These are phyloP conservation scores for Aleiodes alternator DNA, from an alignment of 2,888 invertebrate species.

Conservation along the genomic window DNA sequence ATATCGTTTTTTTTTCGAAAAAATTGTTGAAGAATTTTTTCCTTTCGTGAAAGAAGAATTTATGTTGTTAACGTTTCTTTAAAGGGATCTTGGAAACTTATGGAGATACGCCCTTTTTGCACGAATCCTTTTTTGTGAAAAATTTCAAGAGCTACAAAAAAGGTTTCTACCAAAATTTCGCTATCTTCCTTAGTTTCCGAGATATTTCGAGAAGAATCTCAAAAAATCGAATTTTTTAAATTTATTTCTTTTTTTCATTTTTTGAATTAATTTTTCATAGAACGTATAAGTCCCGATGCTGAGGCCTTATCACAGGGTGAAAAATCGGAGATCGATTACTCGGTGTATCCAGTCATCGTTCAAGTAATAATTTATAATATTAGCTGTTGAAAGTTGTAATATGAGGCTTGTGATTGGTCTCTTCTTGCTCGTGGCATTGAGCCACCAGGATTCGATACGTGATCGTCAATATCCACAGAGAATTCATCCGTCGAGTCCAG, in stretches of 20 bases:
- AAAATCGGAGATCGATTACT: constrained; percentile 39
- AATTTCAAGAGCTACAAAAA: too few species aligned
- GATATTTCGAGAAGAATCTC: too few species aligned
- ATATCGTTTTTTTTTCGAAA: too few species aligned
- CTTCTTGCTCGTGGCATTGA: constrained; percentile 32
- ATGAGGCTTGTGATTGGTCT: constrained; percentile 15
- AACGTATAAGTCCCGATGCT: constrained; percentile 38
- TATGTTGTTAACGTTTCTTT: too few species aligned
- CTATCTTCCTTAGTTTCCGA: too few species aligned
- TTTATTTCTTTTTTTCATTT: constrained; percentile 15
- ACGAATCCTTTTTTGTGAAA: too few species aligned
- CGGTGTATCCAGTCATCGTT: constrained; percentile 34
- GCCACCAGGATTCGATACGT: constrained; percentile 34
- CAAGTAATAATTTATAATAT: neutral
- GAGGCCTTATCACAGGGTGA: constrained; percentile 21
- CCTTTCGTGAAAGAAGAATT: neutral
- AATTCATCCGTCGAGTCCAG: constrained; percentile 57
- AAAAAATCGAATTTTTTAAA: neutral
- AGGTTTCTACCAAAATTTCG: too few species aligned
- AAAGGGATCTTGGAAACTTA: too few species aligned
- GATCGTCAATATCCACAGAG: constrained; percentile 52
- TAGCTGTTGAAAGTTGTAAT: neutral
- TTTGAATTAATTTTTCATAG: neutral
- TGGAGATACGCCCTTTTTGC: too few species aligned
- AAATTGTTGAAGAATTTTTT: too few species aligned